These are phyloP conservation scores for Ammodytes marinus DNA, from an alignment of 2,113 vertebrate species.

Conservation along the genomic window DNA sequence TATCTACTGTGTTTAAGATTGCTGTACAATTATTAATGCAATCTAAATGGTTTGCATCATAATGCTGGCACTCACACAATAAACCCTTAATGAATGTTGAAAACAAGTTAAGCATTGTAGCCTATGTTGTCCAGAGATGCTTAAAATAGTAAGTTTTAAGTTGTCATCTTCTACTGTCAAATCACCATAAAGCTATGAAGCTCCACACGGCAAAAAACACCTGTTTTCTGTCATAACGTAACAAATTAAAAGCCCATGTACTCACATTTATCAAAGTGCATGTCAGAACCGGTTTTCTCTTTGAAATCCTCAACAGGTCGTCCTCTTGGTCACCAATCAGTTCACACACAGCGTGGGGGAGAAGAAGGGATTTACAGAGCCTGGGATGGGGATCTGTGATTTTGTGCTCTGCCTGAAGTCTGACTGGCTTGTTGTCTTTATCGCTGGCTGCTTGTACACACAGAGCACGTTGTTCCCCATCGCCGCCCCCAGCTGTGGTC, in stretches of 20 bases:
- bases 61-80: neutral
- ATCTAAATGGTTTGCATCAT: neutral
- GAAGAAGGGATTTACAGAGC: conserved; percentile 13
- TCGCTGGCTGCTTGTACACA: conserved; percentile 50
- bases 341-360: neutral
- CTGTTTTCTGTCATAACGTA: neutral
- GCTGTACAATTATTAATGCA: neutral
- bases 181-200: neutral
- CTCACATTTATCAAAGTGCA: conserved; percentile 88
- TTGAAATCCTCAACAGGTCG: conserved; percentile 52
- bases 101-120: neutral
- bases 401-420: conserved; percentile 10
- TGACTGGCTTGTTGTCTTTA: conserved; percentile 43
- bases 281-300: conserved; percentile 80
- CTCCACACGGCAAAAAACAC: no score
- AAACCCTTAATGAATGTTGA: neutral
- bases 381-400: conserved; percentile 10
- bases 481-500: conserved; percentile 45
- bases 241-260: conserved; percentile 25
- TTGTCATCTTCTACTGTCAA: neutral
- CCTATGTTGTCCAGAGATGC: neutral
- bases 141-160: neutral
- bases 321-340: conserved; percentile 43
- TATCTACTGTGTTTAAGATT: neutral
- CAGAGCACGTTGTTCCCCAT: conserved; percentile 49